Conservation (phyloP, 2,113 vertebrate genomes). For the Lichenostomus cassidix region DNA sequence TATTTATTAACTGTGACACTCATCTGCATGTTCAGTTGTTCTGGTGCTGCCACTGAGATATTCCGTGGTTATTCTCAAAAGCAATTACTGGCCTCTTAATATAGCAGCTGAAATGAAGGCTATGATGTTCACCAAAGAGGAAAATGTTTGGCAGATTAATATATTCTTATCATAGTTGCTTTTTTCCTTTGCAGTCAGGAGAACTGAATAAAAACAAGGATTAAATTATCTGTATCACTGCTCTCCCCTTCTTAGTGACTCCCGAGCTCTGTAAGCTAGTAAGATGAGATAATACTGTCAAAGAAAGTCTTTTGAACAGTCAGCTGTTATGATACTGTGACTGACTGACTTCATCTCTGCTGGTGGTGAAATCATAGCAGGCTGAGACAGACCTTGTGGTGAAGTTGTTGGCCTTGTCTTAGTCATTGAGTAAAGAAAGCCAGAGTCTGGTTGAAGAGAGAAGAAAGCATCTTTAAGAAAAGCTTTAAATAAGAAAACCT, state of each 20-base stretch:
- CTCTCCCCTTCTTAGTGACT: background rate
- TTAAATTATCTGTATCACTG: background rate
- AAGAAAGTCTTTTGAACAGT: background rate
- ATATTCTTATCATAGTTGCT: background rate
- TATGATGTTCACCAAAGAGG: background rate
- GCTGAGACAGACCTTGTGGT: background rate
- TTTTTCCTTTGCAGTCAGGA: background rate
- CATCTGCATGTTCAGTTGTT: background rate
- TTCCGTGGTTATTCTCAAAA: background rate
- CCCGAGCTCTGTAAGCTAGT: background rate
- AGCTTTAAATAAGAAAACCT: background rate
- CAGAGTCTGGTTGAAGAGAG: background rate
- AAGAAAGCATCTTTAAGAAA: background rate
- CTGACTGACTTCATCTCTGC: background rate
- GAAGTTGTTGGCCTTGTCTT: background rate
- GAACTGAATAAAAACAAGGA: background rate
- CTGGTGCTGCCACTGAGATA: background rate
- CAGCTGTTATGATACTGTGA: accelerated
- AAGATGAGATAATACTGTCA: background rate
- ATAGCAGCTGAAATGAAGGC: background rate
- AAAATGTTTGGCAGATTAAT: background rate
- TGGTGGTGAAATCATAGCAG: background rate
- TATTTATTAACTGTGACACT: background rate
- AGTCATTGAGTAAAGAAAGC: background rate
- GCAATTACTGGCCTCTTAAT: background rate